Percentiles rank a stretch among this genome's conserved stretches.
Conservation (phyloP, 2,888 invertebrate species). For the Drosophila nigritarsus region DNA sequence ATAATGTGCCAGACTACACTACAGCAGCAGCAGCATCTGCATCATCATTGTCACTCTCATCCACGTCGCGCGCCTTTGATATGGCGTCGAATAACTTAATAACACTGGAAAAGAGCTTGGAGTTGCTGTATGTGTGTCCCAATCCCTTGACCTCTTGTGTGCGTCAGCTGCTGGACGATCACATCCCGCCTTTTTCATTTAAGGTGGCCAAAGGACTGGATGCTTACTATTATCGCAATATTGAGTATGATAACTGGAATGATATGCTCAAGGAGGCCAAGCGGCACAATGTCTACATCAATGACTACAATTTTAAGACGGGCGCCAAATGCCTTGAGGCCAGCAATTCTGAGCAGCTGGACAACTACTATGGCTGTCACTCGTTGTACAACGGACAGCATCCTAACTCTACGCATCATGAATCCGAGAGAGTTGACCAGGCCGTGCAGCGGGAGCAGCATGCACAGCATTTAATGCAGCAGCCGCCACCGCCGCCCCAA, state of each 20-base stretch:
- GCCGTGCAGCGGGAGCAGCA: not conserved
- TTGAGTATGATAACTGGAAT: constrained; percentile 96
- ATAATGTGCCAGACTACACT: not conserved
- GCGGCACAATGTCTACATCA: constrained; percentile 80
- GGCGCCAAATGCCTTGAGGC: constrained; percentile 89
- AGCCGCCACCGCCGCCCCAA: too few relatives aligned
- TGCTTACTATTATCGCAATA: constrained; percentile 94
- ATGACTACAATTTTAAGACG: constrained; percentile 89
- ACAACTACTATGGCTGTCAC: constrained; percentile 25
- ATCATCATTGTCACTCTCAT: not conserved
- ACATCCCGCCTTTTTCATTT: constrained; percentile 95
- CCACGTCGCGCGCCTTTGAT: constrained; percentile 1
- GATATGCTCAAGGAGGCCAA: constrained; percentile 89
- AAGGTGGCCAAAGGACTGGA: constrained; percentile 97
- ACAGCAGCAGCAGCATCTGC: not conserved
- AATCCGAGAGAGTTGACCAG: not conserved
- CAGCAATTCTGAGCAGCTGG: constrained; percentile 41
- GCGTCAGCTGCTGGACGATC: constrained; percentile 83
- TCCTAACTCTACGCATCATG: not conserved
- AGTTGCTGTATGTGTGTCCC: constrained; percentile 74
- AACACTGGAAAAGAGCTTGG: not conserved
- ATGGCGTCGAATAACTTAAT: not conserved
- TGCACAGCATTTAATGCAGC: not conserved
- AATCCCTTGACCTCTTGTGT: constrained; percentile 84
- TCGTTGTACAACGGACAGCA: constrained; percentile 5